These are phyloP conservation scores for Phenganax subtilis DNA, from an alignment of 92 coral and sea anemone species.

Conservation along the genomic window DNA sequence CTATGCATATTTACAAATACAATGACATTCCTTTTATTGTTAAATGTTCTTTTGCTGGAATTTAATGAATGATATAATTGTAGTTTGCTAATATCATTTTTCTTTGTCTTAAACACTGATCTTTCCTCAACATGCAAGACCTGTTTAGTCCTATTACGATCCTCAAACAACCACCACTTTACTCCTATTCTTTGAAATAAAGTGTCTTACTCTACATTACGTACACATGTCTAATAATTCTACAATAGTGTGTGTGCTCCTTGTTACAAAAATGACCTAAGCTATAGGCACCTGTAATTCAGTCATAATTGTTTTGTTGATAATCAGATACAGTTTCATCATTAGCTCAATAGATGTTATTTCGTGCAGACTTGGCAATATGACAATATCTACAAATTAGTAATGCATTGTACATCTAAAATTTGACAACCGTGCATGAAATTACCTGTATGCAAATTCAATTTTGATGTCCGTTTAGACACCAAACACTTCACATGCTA, in stretches of 20 bases:
- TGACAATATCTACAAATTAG: conserved; percentile 8
- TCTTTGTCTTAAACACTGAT: not conserved
- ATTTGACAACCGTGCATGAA: too few species aligned
- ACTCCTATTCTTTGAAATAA: not conserved
- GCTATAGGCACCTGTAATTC: not conserved
- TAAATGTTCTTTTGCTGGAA: not conserved
- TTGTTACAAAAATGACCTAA: too few species aligned
- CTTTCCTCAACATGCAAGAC: not conserved
- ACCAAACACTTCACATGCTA: too few species aligned
- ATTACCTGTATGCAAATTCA: too few species aligned
- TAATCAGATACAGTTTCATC: not conserved
- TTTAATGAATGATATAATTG: not conserved
- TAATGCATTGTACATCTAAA: not conserved
- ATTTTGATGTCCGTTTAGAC: too few species aligned
- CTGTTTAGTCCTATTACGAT: not conserved
- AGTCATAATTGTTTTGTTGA: not conserved
- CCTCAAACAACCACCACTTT: not conserved
- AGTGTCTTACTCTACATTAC: too few species aligned
- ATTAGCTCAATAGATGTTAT: not conserved
- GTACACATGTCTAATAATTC: too few species aligned
- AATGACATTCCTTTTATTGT: conserved; percentile 7
- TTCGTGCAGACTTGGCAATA: not conserved
- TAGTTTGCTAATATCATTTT: not conserved
- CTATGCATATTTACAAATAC: not conserved
- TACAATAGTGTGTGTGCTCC: too few species aligned